Base-by-base conservation (phyloP, 2,113 vertebrate genomes). In the Corynorhinus townsendii region DNA sequence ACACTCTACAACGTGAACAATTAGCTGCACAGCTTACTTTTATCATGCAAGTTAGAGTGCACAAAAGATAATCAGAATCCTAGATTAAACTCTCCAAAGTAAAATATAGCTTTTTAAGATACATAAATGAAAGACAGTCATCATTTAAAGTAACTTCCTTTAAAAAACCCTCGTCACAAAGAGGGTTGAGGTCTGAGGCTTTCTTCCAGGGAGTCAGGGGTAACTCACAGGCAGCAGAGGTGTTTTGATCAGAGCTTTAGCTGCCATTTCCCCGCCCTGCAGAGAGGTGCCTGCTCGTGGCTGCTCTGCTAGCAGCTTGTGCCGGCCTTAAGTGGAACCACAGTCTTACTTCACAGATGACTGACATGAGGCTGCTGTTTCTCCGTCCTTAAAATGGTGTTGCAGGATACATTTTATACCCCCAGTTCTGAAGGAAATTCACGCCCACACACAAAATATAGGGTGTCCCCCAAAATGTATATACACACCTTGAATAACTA, bases 251-350 rank as follows among this genome's bases (percentile, higher is more conserved):
- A 19, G 28, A 49, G 15, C 11, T 22, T 22, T 17, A 4, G 28
- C 15, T 38, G 17, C 64, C 81, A n/a, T 8, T 47, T 45, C 76
- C 35, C 16, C 22, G 9, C 19, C 28, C 49, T 56, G 22, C 19
- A 28, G 0, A 35, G 3, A 15, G 24, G 19, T 0, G 22, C 11
- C 59, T 47, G 43, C 43, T 73, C 24, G 2, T 0, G 0, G 66
- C 19, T 68, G 56, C 28, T 40, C 62, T n/a, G 24, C 45, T 4
- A 68, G 62, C 4, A 28, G n/a, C 19, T 30, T 8, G 5, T 2
- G n/a, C 80, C 7, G 4, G 33, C 7, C 71, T 35, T 35, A 4
- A 12, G 19, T 8, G 19, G 43, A 66, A 14, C 16, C 43, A 38
- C 17, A 47, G 20, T n/a, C 12, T 9, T 20, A 14, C 64, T 49